Conservation (phyloP, 2,113 vertebrate species). For the Edolisoma coerulescens region DNA sequence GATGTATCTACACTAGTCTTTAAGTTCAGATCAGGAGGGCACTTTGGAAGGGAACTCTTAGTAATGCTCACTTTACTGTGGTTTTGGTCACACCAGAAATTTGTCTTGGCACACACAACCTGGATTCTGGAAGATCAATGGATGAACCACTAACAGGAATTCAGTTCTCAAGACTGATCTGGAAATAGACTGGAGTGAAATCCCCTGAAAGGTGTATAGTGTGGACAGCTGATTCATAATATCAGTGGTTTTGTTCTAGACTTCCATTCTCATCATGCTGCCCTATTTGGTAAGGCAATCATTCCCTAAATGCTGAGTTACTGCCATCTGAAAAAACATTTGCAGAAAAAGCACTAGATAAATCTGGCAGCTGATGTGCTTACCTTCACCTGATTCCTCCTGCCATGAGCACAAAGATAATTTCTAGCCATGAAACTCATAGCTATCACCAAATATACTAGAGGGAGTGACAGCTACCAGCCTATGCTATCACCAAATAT, state of each 20-base stretch:
- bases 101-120: background rate
- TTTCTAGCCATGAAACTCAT: background rate
- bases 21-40: background rate
- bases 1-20: background rate
- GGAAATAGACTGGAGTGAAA: background rate
- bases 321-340: background rate
- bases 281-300: background rate
- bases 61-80: background rate
- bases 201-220: background rate
- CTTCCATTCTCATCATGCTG: background rate
- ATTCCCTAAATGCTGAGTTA: background rate
- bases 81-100: background rate
- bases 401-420: background rate
- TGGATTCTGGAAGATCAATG: background rate
- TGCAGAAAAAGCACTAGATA: background rate
- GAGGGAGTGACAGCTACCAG: background rate
- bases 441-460: background rate
- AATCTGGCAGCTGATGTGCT: background rate
- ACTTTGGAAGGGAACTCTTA: background rate
- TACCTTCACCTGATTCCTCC: background rate
- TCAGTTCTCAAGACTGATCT: background rate
- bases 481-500: background rate
- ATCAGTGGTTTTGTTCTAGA: background rate
- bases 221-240: background rate
- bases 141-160: background rate